Percentiles rank a stretch among this genome's conserved stretches.
phyloP scores from a whole-genome alignment of 1,140 invertebrate species.

The Temnothorax curvispinosus region DNA sequence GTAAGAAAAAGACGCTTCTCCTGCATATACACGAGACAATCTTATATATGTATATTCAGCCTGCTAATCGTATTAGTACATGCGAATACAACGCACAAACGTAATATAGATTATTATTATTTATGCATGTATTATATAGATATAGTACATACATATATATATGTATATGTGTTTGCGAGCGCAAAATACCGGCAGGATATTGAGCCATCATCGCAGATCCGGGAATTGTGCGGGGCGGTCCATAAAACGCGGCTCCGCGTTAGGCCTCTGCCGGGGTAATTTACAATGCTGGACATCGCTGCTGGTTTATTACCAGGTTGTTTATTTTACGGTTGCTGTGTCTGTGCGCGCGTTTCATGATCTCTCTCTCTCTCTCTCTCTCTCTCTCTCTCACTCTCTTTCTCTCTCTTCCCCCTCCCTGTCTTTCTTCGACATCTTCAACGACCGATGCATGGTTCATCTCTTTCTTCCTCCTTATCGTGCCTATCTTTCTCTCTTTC shows the following conservation, averaged over 20 bases:
- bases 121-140: neutral
- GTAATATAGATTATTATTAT: constrained; percentile 23
- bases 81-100: neutral
- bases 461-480: constrained; percentile 28
- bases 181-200: constrained; percentile 69
- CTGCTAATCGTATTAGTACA: neutral
- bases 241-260: constrained; percentile 81
- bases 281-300: constrained; percentile 83
- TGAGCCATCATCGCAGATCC: constrained; percentile 82
- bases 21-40: neutral
- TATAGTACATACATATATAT: neutral
- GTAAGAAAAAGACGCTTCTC: neutral
- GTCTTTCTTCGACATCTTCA: constrained; percentile 38
- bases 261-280: constrained; percentile 79
- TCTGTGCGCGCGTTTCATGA: constrained; percentile 63
- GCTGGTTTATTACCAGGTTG: constrained; percentile 83
- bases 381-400: too few species aligned
- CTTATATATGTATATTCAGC: neutral
- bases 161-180: neutral
- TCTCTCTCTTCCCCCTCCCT: too few species aligned
- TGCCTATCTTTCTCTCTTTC: constrained; percentile 21
- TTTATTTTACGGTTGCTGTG: constrained; percentile 82
- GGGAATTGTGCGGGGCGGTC: constrained; percentile 81
- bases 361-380: neutral
- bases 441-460: constrained; percentile 14